A percentile compares a stretch with the other conserved stretches of the same genome.
Evolutionary conservation across 2,888 invertebrate genomes (phyloP).

Genomic region (Hymenopus coronatus): DNA sequence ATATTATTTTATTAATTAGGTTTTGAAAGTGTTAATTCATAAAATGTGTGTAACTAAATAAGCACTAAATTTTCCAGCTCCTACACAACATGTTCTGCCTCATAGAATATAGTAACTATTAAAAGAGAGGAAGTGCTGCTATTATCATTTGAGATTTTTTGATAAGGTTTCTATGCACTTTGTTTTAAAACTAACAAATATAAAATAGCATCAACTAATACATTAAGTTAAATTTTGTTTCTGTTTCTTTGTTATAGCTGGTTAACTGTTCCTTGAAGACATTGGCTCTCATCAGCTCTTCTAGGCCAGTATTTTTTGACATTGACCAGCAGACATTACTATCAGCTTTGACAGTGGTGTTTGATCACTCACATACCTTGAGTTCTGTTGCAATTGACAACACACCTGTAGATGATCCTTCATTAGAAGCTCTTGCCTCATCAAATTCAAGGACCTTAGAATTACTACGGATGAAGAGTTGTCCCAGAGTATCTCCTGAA

Average conservation of each 20-base stretch:
- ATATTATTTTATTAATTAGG: too few relatives aligned
- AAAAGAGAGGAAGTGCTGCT: too few relatives aligned
- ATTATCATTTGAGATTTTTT: too few relatives aligned
- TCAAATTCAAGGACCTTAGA: constrained; percentile 39
- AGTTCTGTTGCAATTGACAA: constrained; percentile 37
- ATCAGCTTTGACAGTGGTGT: constrained; percentile 38
- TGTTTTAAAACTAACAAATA: too few relatives aligned
- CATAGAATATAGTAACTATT: too few relatives aligned
- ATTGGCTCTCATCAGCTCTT: constrained; percentile 38
- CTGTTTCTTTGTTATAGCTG: constrained; percentile 11
- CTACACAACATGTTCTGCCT: too few relatives aligned
- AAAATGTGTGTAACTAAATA: too few relatives aligned
- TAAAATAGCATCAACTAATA: background rate
- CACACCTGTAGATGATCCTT: constrained; percentile 35
- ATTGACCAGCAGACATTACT: constrained; percentile 40
- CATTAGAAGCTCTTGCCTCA: constrained; percentile 36
- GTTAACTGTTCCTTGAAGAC: constrained; percentile 35
- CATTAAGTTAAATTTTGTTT: background rate
- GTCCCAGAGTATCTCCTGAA: constrained; percentile 40
- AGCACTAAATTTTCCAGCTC: too few relatives aligned
- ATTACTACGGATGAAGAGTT: constrained; percentile 40
- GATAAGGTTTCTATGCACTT: too few relatives aligned
- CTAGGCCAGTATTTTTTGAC: constrained; percentile 37
- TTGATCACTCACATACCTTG: constrained; percentile 35
- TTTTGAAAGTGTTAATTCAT: too few relatives aligned